Percentiles rank a stretch among this genome's conserved stretches.
Evolutionary conservation across 2,113 vertebrate species (phyloP).

Genomic region (Tachysurus fulvidraco): DNA sequence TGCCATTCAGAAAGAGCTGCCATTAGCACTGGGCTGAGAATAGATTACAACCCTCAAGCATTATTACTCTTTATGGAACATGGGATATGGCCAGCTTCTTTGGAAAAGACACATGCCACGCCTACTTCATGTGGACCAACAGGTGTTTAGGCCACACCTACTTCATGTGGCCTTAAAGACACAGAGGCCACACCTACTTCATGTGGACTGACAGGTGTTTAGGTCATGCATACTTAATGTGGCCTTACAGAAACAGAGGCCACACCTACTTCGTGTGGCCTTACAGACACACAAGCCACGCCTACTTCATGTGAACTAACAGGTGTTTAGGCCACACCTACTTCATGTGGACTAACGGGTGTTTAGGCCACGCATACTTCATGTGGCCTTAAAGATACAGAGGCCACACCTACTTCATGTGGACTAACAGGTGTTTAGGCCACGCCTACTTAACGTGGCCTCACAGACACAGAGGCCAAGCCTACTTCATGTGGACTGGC

Average conservation of each 20-base stretch:
- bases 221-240: neutral
- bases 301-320: neutral
- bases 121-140: neutral
- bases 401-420: neutral
- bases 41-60: neutral
- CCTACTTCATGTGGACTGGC: neutral
- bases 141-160: neutral
- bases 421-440: neutral
- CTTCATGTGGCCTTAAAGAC: neutral
- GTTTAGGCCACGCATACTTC: neutral
- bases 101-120: too few species aligned
- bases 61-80: neutral
- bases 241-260: neutral
- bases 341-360: neutral
- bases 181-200: neutral
- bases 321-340: neutral
- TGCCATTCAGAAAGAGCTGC: conserved; percentile 60
- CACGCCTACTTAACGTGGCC: neutral
- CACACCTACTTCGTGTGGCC: neutral
- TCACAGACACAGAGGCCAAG: neutral
- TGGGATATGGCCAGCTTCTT: neutral
- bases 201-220: neutral
- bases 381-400: neutral
- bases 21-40: conserved; percentile 21
- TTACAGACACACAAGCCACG: neutral